A percentile compares a stretch with the other conserved stretches of the same genome.
These are phyloP conservation scores for Myripristis murdjan DNA, from an alignment of 2,797 vertebrate genomes.

Conservation along the genomic window DNA sequence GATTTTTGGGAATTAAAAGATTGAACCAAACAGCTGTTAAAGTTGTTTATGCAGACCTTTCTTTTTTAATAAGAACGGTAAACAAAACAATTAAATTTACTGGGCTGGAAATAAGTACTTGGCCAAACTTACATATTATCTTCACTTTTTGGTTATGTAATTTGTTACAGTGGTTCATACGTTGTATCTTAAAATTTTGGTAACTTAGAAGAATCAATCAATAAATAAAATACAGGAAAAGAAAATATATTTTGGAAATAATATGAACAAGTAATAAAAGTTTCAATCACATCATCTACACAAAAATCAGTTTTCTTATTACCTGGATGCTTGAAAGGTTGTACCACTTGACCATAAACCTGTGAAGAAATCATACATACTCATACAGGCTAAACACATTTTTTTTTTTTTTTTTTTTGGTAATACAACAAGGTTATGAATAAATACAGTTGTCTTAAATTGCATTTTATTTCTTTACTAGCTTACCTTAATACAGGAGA, in stretches of 20 bases:
- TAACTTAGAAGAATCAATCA: constrained; percentile 6
- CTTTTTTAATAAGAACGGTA: constrained; percentile 23
- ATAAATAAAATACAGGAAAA: too few relatives aligned
- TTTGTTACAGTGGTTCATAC: not conserved
- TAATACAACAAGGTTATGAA: not conserved
- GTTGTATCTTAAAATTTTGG: not conserved
- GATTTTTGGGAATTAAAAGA: constrained; percentile 45
- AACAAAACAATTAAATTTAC: constrained; percentile 35
- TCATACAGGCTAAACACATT: constrained; percentile 31
- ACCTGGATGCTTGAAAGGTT: constrained; percentile 85
- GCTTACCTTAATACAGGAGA: constrained; percentile 81
- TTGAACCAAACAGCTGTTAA: constrained; percentile 44
- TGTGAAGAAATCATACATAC: constrained; percentile 65
- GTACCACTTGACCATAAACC: constrained; percentile 80
- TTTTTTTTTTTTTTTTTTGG: too few relatives aligned
- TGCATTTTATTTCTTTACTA: not conserved
- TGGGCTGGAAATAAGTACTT: constrained; percentile 15
- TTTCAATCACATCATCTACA: constrained; percentile 1
- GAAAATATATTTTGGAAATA: too few relatives aligned
- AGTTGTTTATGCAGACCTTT: constrained; percentile 34
- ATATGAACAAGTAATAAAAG: too few relatives aligned
- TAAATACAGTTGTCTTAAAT: not conserved
- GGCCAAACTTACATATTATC: constrained; percentile 9
- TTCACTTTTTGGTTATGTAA: not conserved
- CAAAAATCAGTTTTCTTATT: constrained; percentile 39